phyloP scores from a whole-genome alignment of 2,888 invertebrate species.

The Lasioglossum vierecki region DNA sequence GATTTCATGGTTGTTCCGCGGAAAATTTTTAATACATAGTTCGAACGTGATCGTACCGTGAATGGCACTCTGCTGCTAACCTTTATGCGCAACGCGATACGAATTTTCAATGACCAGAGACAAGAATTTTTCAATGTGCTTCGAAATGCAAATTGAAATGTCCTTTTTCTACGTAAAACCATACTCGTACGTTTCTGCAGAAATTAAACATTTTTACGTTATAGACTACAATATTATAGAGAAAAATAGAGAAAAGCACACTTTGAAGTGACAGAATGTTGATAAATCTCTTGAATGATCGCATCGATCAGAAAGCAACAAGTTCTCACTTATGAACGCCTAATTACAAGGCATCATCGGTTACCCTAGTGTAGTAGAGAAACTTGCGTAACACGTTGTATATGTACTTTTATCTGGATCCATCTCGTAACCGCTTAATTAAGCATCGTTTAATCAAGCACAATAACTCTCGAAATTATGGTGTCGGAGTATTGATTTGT shows the following conservation, averaged over 20 bases:
- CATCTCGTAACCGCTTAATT: background rate
- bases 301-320: no score
- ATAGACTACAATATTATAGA: background rate
- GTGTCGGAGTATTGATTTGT: background rate
- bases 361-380: background rate
- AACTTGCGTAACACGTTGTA: background rate
- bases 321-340: background rate
- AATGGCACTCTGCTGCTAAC: background rate
- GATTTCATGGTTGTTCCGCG: background rate
- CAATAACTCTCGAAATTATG: conserved; percentile 7
- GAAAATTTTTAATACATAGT: conserved; percentile 11
- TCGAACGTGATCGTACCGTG: background rate
- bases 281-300: no score
- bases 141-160: no score
- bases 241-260: background rate
- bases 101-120: background rate
- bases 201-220: background rate
- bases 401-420: background rate
- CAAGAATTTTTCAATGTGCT: background rate
- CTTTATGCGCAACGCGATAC: background rate
- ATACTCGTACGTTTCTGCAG: background rate
- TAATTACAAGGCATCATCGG: background rate
- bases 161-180: no score
- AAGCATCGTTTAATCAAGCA: conserved; percentile 5
- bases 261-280: background rate